Conservation (phyloP, 2,797 vertebrate genomes). For the Lutra lutra region DNA sequence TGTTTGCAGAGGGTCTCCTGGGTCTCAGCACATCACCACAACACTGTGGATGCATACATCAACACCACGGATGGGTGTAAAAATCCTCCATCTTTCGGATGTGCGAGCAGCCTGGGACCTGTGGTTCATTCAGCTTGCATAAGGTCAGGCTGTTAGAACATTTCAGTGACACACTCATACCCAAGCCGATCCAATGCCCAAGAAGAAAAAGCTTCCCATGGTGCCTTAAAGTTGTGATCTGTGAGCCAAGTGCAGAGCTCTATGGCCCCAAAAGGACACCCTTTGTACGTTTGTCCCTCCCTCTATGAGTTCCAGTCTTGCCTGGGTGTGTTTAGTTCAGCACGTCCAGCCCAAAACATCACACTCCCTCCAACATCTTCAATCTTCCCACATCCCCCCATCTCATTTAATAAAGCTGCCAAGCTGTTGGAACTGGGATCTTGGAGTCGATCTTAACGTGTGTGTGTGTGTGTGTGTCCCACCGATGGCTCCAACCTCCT, state of each 20-base stretch:
- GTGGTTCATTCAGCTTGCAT: neutral
- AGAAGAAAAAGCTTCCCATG: neutral
- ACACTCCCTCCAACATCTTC: neutral
- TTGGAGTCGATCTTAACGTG: neutral
- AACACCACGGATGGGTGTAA: accelerated
- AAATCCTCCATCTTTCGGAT: neutral
- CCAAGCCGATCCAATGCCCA: neutral
- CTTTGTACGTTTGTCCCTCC: neutral
- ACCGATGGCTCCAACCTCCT: neutral
- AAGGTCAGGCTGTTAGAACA: neutral
- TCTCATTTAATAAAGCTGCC: neutral
- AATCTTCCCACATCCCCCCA: too few relatives aligned
- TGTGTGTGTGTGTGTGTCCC: neutral
- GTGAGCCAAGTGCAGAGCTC: neutral
- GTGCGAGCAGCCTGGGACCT: neutral
- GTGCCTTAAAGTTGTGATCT: neutral
- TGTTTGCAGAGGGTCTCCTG: neutral
- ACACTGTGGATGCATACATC: accelerated
- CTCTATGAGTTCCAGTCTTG: neutral
- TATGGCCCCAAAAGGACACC: neutral
- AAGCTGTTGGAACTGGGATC: neutral
- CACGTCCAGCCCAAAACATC: neutral
- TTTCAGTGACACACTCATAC: neutral
- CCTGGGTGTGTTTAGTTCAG: neutral
- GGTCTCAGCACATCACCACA: accelerated